These are phyloP conservation scores for Tachina grossa DNA, from an alignment of 2,888 invertebrate species.

Conservation along the genomic window DNA sequence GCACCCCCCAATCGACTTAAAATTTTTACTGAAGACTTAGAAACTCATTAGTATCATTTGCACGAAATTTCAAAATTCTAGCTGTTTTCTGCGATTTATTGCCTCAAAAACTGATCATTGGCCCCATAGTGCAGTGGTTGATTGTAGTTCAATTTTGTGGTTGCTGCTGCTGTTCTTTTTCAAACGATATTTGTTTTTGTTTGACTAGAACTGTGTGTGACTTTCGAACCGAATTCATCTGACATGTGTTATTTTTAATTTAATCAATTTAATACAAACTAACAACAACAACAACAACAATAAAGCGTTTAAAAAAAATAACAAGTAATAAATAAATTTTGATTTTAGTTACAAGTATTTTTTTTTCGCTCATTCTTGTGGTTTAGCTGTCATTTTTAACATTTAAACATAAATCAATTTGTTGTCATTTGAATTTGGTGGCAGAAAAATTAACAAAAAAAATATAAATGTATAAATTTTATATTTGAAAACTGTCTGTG, in stretches of 20 bases:
- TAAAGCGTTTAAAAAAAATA: slow-evolving; percentile 1
- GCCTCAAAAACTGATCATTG: no score
- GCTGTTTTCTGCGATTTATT: no score
- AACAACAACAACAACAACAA: slow-evolving; percentile 18
- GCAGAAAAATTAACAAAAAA: slow-evolving; percentile 33
- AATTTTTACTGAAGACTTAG: no score
- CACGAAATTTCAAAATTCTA: no score
- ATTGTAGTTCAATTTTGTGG: no score
- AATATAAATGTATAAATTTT: background rate
- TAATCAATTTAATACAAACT: slow-evolving; percentile 57
- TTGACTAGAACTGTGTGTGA: slow-evolving; percentile 30
- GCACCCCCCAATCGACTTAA: no score
- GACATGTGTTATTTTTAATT: slow-evolving; percentile 61
- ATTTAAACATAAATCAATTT: slow-evolving; percentile 65
- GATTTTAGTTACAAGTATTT: slow-evolving; percentile 9
- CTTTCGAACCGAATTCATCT: slow-evolving; percentile 24
- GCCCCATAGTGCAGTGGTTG: no score
- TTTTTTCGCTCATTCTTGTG: slow-evolving; percentile 5
- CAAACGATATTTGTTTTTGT: slow-evolving; percentile 30
- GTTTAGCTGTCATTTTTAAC: slow-evolving; percentile 49
- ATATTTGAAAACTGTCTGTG: slow-evolving; percentile 34
- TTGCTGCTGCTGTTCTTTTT: background rate
- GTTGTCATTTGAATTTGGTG: slow-evolving; percentile 44
- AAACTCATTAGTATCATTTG: no score
- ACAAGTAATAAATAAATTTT: slow-evolving; percentile 55